Evolutionary conservation across 2,888 invertebrate genomes (phyloP), one percentile per base, ranked within the genome.

Genomic region (Dorcus parallelipipedus): DNA sequence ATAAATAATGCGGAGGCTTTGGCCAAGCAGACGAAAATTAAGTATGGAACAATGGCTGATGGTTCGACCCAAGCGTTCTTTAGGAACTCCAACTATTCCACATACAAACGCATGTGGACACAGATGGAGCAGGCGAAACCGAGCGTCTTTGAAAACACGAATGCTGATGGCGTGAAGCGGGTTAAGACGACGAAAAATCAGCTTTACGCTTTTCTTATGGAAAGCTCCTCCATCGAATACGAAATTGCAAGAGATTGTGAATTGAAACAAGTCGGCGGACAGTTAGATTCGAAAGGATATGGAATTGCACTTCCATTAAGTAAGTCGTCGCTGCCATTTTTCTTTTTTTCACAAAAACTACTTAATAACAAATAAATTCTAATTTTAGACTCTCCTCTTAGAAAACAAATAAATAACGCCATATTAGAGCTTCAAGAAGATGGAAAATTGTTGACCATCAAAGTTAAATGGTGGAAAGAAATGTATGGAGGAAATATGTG

Each of bases 41-140:
- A 97, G 78, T 98, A 96, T 76, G 98, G 98, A 2, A 90, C 90
- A 14, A 80, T 95, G 17, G 73, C 78, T 17, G 91, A 90, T n/a
- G 98, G 97, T n/a, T 93, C 96, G 3, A 97, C 98, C 0, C 86
- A 87, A 73, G 86, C 87, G 1, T 98, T 98, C 79, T 98, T 98
- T 74, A 86, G 56, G 41, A 64, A 66, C 8, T 67, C 70, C 1
- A 68, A 68, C 52, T 70, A 62, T 49, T 63, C 69, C 1, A 68
- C 67, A 3, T 67, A 67, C 49, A 62, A 66, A 26, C 52, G 64
- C 3, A 69, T 69, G 61, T 69, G 69, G 68, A 61, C 54, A 9
- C 65, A 68, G 52, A 97, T 97, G 96, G 88, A 88, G 65, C 86
- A 89, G 14, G 84, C 91, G 3, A 83, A 73, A 52, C 94, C 95